Base-by-base conservation (phyloP, 2,888 invertebrate genomes). In the Euproctis similis region DNA sequence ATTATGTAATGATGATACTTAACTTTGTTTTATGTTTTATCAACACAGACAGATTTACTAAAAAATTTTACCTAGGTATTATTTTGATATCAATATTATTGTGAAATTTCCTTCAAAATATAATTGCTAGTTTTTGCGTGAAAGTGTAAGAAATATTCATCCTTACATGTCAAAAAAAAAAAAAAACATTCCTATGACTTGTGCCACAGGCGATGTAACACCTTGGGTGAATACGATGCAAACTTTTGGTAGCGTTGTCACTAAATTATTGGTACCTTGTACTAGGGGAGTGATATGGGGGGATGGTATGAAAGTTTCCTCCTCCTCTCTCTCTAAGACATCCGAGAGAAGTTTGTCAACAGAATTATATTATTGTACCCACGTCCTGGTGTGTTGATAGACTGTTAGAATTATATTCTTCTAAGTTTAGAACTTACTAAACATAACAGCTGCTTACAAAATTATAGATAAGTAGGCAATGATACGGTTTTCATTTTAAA, bases 261-360 rank as follows among this genome's bases (percentile, higher is more conserved):
- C 61, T 69, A 63, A 71, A 70, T 71, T 70, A 69, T 71, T 64
- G 60, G 59, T 51, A 50, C 53, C 51, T 44, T 57, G 59, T 57
- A 50, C 54, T 43, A 36, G 26, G 44, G 39, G 43, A 34, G 12
- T 27, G 10, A n/a, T n/a, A n/a, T n/a, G 17, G 12, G 26, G 28
- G 22, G 31, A 24, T n/a, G n/a, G n/a, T n/a, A 19, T 29, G 30
- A 11, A 18, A 42, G 57, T 57, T n/a, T n/a, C n/a, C n/a, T n/a
- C n/a, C 51, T 50, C 50, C 39, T 28, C 26, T 41, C 34, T 57
- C 56, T 55, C 47, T 37, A 46, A 50, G 46, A 50, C 53, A 52
- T 46, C 40, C 34, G 37, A 29, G 31, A 29, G 36, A 55, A 56
- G 48, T 59, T 62, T 42, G 34, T 34, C 39, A 36, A 34, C 40